These are phyloP conservation scores for Halcyon badia DNA, from an alignment of 2,797 vertebrate genomes.

Conservation along the genomic window DNA sequence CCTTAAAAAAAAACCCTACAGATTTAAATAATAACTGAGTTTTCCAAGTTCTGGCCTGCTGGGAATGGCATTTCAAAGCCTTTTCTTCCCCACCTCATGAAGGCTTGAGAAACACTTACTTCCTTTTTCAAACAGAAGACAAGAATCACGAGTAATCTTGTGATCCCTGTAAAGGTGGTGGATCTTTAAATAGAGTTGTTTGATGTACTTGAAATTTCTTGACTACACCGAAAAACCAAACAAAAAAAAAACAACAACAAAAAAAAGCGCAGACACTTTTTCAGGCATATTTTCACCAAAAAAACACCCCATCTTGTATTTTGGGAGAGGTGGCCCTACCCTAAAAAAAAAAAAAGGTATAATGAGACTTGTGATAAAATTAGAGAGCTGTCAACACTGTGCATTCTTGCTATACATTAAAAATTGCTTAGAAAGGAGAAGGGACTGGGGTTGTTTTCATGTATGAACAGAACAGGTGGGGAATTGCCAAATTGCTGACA, in stretches of 20 bases:
- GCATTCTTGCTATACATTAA: background rate
- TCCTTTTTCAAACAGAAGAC: background rate
- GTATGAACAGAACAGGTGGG: conserved; percentile 27
- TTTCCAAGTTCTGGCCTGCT: background rate
- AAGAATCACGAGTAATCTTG: conserved; percentile 9
- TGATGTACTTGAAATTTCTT: background rate
- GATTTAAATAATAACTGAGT: background rate
- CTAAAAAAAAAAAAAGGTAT: background rate
- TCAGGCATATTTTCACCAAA: background rate
- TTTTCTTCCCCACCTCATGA: background rate
- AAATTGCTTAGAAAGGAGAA: conserved; percentile 19
- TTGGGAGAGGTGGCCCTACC: conserved; percentile 9
- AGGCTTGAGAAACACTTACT: background rate
- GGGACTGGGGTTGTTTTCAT: background rate
- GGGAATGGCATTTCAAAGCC: background rate
- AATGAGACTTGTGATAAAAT: conserved; percentile 35
- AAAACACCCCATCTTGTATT: background rate
- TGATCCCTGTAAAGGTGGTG: background rate
- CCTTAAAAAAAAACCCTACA: accelerated
- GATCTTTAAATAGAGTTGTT: conserved; percentile 44
- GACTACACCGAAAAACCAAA: background rate
- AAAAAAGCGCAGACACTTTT: background rate
- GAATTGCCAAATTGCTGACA: conserved; percentile 41
- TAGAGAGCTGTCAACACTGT: conserved; percentile 59
- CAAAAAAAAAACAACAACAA: no score